Base-by-base conservation (phyloP, 2,797 vertebrate genomes). In the Microctenopoma lineatum region DNA sequence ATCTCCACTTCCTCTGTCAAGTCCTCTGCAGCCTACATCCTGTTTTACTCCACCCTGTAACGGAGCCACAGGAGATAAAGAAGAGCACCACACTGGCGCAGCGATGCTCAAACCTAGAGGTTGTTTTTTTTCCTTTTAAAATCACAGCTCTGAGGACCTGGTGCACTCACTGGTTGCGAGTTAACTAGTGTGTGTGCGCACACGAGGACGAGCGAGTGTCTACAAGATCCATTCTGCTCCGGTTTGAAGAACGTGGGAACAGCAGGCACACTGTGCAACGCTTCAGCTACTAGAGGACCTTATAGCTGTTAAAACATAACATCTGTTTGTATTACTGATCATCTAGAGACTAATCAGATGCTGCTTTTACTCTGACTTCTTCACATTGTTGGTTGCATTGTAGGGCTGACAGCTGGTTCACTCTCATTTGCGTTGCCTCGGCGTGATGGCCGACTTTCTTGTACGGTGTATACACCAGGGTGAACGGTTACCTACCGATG, bases 21-120 rank as follows among this genome's bases (percentile, higher is more conserved):
- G 85, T 97, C 98, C 3, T 96, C 98, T 0, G 98, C 98, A 3
- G 97, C 97, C 16, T 99, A 99, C 86, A 99, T 99, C 87, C 94
- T 99, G 83, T 99, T 99, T 89, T 99, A 98, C 92, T 97, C 96
- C 25, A 94, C 96, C 16, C 80, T 98, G 48, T 98, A 96, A 94
- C 13, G 75, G 42, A 72, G 27, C 51, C 70, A 36, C 84, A 1
- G 46, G 89, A 66, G 21, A 64, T 81, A 2, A 83, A 68, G 91
- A 89, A 93, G 29, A 68, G 58, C 47, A 47, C 60, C 29, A 68
- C 70, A 56, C 52, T 73, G 16, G 44, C 57, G 60, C 78, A 67
- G 68, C 41, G 2, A 54, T 13, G 48, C 75, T 83, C 39, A 29
- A 58, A 57, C 56, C 39, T 50, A 42, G 47, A 71, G 62, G 75